Evolutionary conservation across 2,888 invertebrate genomes (phyloP).

Genomic region (Caenorhabditis wallacei): DNA sequence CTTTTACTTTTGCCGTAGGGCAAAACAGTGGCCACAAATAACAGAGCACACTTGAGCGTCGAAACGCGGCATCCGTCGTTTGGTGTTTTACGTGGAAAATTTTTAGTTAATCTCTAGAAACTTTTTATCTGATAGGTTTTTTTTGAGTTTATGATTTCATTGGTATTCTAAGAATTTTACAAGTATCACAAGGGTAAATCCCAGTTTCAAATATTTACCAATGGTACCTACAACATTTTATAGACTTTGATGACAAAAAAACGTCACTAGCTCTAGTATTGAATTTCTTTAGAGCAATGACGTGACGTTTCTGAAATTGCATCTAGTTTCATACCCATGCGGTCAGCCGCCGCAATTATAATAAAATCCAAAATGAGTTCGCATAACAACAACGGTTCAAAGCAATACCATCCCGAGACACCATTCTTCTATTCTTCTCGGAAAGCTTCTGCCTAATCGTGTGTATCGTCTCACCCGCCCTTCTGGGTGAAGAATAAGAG

Average conservation of each 20-base stretch:
- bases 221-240: neutral
- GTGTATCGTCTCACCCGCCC: slow-evolving; percentile 60
- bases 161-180: neutral
- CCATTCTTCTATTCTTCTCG: slow-evolving; percentile 27
- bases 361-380: slow-evolving; percentile 29
- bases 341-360: neutral
- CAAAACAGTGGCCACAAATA: slow-evolving; percentile 63
- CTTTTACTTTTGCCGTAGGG: slow-evolving; percentile 51
- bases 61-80: slow-evolving; percentile 38
- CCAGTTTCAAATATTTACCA: slow-evolving; percentile 9
- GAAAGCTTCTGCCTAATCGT: slow-evolving; percentile 60
- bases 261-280: slow-evolving; percentile 14
- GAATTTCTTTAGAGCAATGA: slow-evolving; percentile 22
- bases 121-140: neutral
- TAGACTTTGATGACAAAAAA: slow-evolving; percentile 32
- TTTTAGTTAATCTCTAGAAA: neutral
- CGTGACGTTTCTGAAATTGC: no score
- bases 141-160: neutral
- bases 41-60: slow-evolving; percentile 58
- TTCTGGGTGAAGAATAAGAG: neutral
- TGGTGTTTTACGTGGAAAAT: slow-evolving; percentile 16
- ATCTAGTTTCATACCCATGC: neutral
- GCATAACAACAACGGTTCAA: slow-evolving; percentile 29
- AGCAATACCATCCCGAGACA: slow-evolving; percentile 33
- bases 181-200: neutral